phyloP scores from a whole-genome alignment of 2,113 vertebrate genomes.

The Lophura nycthemera region DNA sequence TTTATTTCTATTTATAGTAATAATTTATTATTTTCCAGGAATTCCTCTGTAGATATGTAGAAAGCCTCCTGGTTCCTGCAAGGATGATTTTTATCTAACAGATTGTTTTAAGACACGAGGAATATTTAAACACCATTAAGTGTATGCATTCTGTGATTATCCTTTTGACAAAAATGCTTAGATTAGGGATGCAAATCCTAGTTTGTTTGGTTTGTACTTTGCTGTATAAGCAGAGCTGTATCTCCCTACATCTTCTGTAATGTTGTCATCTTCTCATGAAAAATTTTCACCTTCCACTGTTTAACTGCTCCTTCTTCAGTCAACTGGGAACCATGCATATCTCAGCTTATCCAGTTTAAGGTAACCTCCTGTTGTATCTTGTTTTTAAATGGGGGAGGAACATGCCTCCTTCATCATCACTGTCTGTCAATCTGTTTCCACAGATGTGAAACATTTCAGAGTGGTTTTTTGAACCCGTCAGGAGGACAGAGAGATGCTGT shows the following conservation, averaged over 20 bases:
- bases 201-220: background rate
- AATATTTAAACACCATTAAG: background rate
- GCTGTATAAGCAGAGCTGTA: background rate
- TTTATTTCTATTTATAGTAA: background rate
- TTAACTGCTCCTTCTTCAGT: background rate
- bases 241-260: background rate
- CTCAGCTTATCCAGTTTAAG: background rate
- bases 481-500: background rate
- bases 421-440: background rate
- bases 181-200: background rate
- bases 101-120: background rate
- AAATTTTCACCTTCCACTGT: background rate
- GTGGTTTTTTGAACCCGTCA: background rate
- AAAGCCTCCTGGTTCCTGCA: background rate
- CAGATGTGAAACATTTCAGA: background rate
- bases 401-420: background rate
- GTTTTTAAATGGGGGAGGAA: background rate
- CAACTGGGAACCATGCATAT: accelerated
- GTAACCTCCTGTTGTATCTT: background rate
- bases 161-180: background rate
- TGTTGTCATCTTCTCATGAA: background rate
- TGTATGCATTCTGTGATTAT: background rate
- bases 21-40: background rate
- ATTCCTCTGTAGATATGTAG: background rate
- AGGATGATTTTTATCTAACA: background rate